Evolutionary conservation across 2,797 vertebrate species (phyloP).

Genomic region (Cynodonichthys magdalenae): DNA sequence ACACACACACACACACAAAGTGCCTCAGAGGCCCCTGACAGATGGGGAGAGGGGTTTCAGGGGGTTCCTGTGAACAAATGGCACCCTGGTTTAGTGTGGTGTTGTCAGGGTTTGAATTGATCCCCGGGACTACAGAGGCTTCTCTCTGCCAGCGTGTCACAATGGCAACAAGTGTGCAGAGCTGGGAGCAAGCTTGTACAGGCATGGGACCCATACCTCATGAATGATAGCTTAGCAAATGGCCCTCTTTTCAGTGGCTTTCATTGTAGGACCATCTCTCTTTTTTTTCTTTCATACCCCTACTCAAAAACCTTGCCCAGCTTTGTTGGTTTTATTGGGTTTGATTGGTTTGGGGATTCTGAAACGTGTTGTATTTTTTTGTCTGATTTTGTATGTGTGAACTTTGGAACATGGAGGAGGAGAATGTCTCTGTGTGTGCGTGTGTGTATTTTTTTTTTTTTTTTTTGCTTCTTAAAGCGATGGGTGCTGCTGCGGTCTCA

Average conservation of each 20-base stretch:
- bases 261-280: constrained; percentile 79
- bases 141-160: constrained; percentile 85
- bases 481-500: constrained; percentile 70
- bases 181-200: constrained; percentile 88
- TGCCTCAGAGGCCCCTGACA: constrained; percentile 86
- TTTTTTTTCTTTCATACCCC: constrained; percentile 73
- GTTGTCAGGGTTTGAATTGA: constrained; percentile 87
- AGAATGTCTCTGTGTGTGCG: constrained; percentile 23
- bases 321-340: constrained; percentile 82
- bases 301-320: constrained; percentile 74
- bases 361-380: constrained; percentile 76
- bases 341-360: constrained; percentile 77
- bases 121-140: constrained; percentile 80
- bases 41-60: constrained; percentile 85
- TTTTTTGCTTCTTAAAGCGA: constrained; percentile 76
- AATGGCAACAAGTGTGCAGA: constrained; percentile 86
- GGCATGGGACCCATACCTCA: constrained; percentile 83
- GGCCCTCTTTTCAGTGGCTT: constrained; percentile 80
- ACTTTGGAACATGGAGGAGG: constrained; percentile 41
- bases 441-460: constrained; percentile 52
- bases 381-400: constrained; percentile 71
- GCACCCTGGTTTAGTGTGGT: constrained; percentile 84
- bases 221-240: constrained; percentile 87
- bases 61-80: constrained; percentile 82
- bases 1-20: constrained; percentile 78